phyloP scores from a whole-genome alignment of 2,888 invertebrate genomes.

The Poecilus cupreus region DNA sequence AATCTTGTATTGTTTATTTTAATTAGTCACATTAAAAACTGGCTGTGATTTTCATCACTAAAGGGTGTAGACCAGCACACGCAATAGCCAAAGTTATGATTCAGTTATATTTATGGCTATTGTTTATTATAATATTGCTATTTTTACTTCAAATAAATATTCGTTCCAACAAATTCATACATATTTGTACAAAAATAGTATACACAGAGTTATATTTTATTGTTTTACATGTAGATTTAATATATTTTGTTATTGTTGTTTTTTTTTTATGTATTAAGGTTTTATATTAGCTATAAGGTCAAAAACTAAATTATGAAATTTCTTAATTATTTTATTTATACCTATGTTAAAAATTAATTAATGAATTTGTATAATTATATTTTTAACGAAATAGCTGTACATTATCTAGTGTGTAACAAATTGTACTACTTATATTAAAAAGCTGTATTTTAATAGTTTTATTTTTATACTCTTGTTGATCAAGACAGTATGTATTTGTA shows the following conservation, averaged over 20 bases:
- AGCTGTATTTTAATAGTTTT: conserved; percentile 57
- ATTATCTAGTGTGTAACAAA: conserved; percentile 7
- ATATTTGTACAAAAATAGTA: background rate
- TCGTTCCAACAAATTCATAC: background rate
- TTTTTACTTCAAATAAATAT: conserved; percentile 1
- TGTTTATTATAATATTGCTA: conserved; percentile 29
- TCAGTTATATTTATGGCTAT: conserved; percentile 15
- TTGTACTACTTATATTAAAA: conserved; percentile 42
- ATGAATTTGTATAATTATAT: conserved; percentile 26
- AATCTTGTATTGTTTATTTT: conserved; percentile 21
- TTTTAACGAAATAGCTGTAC: conserved; percentile 12
- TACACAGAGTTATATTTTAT: background rate
- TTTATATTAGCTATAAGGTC: background rate
- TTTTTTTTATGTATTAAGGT: background rate
- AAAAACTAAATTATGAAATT: conserved; percentile 10
- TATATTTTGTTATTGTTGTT: conserved; percentile 31
- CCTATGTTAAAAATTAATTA: background rate
- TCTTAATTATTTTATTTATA: too few species aligned
- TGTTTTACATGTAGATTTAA: conserved; percentile 18
- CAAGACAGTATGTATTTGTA: conserved; percentile 40
- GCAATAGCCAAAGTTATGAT: conserved; percentile 27
- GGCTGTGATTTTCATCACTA: conserved; percentile 49
- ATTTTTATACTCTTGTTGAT: conserved; percentile 57
- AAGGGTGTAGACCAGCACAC: conserved; percentile 30
- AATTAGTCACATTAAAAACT: conserved; percentile 42